These are phyloP conservation scores for Meloidogyne floridensis DNA, from an alignment of 1,140 invertebrate genomes.

Conservation along the genomic window DNA sequence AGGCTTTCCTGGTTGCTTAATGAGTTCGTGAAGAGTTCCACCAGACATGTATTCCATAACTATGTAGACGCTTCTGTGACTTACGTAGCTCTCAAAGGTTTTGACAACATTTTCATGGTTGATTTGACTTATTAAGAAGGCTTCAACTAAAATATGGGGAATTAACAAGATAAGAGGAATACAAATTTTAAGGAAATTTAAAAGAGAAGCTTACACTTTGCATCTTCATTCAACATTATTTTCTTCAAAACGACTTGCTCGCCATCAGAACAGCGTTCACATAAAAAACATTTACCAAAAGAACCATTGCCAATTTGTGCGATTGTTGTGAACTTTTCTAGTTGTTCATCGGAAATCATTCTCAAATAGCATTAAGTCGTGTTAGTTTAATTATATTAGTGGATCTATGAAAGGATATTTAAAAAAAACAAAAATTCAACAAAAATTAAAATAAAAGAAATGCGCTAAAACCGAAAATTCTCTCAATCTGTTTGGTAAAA, in stretches of 20 bases:
- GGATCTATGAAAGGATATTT: neutral
- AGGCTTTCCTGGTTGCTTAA: neutral
- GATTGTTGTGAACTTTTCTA: conserved; percentile 19
- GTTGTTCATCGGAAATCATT: conserved; percentile 17
- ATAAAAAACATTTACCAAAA: conserved; percentile 38
- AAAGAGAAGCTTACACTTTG: neutral
- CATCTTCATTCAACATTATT: neutral
- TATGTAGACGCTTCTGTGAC: conserved; percentile 32
- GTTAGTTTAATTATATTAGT: neutral
- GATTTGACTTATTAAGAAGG: conserved; percentile 22
- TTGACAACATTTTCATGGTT: conserved; percentile 24
- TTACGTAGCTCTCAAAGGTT: conserved; percentile 23
- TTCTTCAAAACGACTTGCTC: conserved; percentile 32
- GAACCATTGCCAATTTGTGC: conserved; percentile 33
- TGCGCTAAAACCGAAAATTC: no score
- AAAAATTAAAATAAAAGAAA: neutral
- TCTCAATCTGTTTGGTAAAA: no score
- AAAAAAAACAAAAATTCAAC: neutral
- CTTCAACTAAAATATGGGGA: conserved; percentile 28
- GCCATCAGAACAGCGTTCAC: conserved; percentile 20
- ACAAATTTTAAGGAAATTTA: neutral
- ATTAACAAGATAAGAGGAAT: no score
- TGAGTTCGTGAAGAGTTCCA: conserved; percentile 32
- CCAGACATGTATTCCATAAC: conserved; percentile 35
- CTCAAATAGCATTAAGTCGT: neutral